A percentile compares a stretch with the other conserved stretches of the same genome.
Conservation (phyloP, 2,113 vertebrate species). For the Oostethus manadensis region DNA sequence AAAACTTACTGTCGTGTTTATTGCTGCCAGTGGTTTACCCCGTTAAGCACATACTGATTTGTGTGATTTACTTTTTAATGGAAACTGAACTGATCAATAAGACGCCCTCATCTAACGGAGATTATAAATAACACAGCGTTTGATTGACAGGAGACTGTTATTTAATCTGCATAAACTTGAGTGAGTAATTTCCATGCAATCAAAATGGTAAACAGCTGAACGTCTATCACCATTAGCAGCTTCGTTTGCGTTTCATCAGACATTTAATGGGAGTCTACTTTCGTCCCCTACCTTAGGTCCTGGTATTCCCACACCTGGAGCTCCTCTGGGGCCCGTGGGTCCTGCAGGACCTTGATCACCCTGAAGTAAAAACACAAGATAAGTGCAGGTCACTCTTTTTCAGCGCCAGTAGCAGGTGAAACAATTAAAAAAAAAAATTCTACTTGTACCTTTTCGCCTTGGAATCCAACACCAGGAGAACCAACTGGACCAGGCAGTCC, state of each 20-base stretch:
- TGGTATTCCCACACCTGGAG: constrained; percentile 54
- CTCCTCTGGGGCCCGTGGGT: constrained; percentile 67
- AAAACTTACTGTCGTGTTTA: background rate
- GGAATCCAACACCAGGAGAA: constrained; percentile 61
- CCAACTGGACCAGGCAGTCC: constrained; percentile 62
- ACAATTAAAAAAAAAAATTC: no score
- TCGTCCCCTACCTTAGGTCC: constrained; percentile 65
- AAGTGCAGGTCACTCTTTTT: background rate
- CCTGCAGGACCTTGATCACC: constrained; percentile 65
- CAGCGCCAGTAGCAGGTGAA: background rate
- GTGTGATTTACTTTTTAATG: no score
- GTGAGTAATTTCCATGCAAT: constrained; percentile 10
- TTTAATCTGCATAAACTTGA: background rate
- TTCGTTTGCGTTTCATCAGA: background rate
- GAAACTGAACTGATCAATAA: background rate
- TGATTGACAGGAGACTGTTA: constrained; percentile 13
- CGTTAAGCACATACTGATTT: no score
- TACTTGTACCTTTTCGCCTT: constrained; percentile 69
- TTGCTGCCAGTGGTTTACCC: background rate
- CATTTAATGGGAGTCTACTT: background rate
- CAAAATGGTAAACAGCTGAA: constrained; percentile 1
- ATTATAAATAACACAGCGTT: background rate
- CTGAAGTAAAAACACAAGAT: constrained; percentile 27
- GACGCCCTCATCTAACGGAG: background rate
- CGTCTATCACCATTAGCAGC: constrained; percentile 12